phyloP scores from a whole-genome alignment of 2,113 vertebrate species.

The Hippocampus zosterae region DNA sequence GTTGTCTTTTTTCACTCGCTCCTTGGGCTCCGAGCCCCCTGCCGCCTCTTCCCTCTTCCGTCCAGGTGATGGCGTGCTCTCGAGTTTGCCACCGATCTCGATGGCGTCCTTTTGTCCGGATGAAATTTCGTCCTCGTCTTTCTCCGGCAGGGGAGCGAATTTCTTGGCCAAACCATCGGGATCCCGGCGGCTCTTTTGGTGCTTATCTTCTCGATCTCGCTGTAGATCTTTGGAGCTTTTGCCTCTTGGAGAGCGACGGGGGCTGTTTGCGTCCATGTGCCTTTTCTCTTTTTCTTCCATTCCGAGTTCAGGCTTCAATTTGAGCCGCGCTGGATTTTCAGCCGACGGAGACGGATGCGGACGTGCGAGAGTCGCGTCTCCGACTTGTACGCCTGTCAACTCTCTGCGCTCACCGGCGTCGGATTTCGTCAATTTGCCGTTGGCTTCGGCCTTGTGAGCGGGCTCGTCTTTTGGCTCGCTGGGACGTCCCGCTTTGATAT shows the following conservation, averaged over 20 bases:
- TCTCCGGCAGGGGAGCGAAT: conserved; percentile 19
- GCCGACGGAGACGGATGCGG: conserved; percentile 22
- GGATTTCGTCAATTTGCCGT: conserved; percentile 36
- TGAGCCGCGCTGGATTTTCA: conserved; percentile 34
- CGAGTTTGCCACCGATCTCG: conserved; percentile 36
- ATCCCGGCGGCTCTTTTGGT: conserved; percentile 11
- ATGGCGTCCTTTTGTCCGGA: conserved; percentile 23
- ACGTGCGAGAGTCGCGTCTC: not conserved
- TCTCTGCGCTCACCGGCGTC: conserved; percentile 35
- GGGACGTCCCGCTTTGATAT: conserved; percentile 52
- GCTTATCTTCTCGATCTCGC: conserved; percentile 13
- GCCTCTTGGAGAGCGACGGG: conserved; percentile 4
- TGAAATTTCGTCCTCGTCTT: conserved; percentile 18
- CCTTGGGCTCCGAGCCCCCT: conserved; percentile 27
- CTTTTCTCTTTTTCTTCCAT: conserved; percentile 19
- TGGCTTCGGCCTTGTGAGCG: conserved; percentile 30
- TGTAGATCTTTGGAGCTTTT: conserved; percentile 18
- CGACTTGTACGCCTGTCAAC: not conserved
- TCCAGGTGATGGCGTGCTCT: conserved; percentile 47
- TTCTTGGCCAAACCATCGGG: conserved; percentile 22
- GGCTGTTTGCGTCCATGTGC: conserved; percentile 13
- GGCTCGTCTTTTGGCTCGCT: conserved; percentile 34
- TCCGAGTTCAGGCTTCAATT: conserved; percentile 41
- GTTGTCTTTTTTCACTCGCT: conserved; percentile 37
- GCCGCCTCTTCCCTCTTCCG: conserved; percentile 27